Percentiles rank a stretch among this genome's conserved stretches.
phyloP scores from a whole-genome alignment of 2,888 invertebrate genomes.

The Antitype chi region DNA sequence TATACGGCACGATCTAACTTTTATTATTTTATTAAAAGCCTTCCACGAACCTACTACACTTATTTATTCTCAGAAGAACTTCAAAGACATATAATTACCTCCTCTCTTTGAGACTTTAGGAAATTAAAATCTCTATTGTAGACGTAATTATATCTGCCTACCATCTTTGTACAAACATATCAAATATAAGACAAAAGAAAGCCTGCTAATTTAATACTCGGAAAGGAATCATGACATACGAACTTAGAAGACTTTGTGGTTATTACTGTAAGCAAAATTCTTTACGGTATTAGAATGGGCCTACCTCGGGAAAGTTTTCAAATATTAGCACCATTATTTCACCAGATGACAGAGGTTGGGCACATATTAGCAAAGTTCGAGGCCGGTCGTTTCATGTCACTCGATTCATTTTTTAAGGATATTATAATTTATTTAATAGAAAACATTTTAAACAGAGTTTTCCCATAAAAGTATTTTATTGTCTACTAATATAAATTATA shows the following conservation, averaged over 20 bases:
- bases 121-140: constrained; percentile 54
- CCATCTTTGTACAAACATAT: constrained; percentile 33
- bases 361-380: constrained; percentile 90
- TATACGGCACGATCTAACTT: constrained; percentile 29
- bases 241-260: constrained; percentile 78
- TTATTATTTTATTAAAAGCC: constrained; percentile 39
- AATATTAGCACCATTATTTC: constrained; percentile 90
- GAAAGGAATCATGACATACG: constrained; percentile 74
- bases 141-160: constrained; percentile 39
- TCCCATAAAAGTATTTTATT: background rate
- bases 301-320: constrained; percentile 87
- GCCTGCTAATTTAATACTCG: constrained; percentile 62
- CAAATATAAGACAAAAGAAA: constrained; percentile 45
- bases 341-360: constrained; percentile 89
- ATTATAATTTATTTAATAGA: constrained; percentile 63
- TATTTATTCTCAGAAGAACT: constrained; percentile 48
- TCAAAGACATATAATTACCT: constrained; percentile 58
- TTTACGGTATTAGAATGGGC: constrained; percentile 84
- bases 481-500: background rate
- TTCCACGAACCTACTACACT: constrained; percentile 29
- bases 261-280: constrained; percentile 85
- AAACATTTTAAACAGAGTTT: constrained; percentile 35
- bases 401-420: constrained; percentile 82
- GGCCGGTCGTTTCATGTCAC: constrained; percentile 81
- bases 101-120: constrained; percentile 35